Percentiles rank a stretch among this genome's conserved stretches.
phyloP scores from a whole-genome alignment of 2,888 invertebrate species.

The Tinea pellionella region DNA sequence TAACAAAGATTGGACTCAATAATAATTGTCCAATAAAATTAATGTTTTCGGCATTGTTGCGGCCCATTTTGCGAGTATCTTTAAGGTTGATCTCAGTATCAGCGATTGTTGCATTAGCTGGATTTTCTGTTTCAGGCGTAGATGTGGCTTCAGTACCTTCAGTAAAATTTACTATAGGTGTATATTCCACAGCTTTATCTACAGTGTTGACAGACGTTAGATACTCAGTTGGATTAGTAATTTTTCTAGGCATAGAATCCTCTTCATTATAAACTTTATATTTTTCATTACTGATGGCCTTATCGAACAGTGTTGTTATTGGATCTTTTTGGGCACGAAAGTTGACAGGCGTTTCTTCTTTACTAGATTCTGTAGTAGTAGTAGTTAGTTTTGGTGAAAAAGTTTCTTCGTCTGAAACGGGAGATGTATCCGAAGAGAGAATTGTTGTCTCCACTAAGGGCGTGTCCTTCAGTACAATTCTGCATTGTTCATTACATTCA shows the following conservation, averaged over 20 bases:
- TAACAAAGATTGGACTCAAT: neutral
- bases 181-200: no score
- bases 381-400: neutral
- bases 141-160: neutral
- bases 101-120: neutral
- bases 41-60: neutral
- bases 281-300: neutral
- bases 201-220: neutral
- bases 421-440: no score
- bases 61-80: neutral
- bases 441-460: neutral
- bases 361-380: neutral
- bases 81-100: neutral
- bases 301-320: neutral
- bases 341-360: neutral
- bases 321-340: neutral
- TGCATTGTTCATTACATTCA: slow-evolving; percentile 35
- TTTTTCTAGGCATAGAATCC: neutral
- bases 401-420: neutral
- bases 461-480: slow-evolving; percentile 35
- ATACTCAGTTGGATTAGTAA: neutral
- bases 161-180: neutral
- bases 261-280: neutral
- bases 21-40: neutral
- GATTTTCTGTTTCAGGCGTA: neutral